Evolutionary conservation across 2,888 invertebrate species (phyloP).

Genomic region (Caenorhabditis imperialis): DNA sequence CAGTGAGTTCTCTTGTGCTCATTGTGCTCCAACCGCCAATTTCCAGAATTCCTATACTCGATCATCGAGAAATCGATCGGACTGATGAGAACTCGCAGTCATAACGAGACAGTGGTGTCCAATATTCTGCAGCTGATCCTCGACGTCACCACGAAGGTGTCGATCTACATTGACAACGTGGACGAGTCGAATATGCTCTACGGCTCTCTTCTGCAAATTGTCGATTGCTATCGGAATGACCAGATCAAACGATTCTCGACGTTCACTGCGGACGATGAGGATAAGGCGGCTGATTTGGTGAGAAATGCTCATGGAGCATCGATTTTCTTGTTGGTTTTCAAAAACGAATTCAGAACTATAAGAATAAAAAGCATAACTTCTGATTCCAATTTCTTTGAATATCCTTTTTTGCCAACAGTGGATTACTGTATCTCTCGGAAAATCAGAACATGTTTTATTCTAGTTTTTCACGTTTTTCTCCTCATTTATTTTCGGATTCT

Average conservation of each 20-base stretch:
- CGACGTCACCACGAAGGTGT: conserved; percentile 67
- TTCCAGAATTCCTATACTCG: conserved; percentile 68
- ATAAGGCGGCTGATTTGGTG: conserved; percentile 62
- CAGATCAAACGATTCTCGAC: conserved; percentile 55
- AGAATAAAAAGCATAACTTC: too few species aligned
- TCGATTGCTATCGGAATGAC: conserved; percentile 57
- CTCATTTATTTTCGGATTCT: too few species aligned
- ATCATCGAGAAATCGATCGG: conserved; percentile 61
- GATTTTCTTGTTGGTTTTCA: too few species aligned
- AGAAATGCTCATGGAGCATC: too few species aligned
- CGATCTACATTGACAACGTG: conserved; percentile 64
- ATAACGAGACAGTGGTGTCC: conserved; percentile 65
- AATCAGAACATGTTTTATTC: too few species aligned
- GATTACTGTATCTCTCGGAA: too few species aligned
- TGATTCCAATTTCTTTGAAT: too few species aligned
- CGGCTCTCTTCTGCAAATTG: conserved; percentile 54
- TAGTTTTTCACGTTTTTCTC: too few species aligned
- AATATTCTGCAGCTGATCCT: conserved; percentile 68
- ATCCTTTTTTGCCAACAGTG: too few species aligned
- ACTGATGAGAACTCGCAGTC: conserved; percentile 58
- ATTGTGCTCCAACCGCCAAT: neutral
- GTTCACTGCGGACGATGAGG: conserved; percentile 57
- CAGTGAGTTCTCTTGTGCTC: conserved; percentile 79
- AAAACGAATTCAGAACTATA: too few species aligned
- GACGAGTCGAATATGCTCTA: conserved; percentile 57